phyloP scores from a whole-genome alignment of 2,888 invertebrate genomes.

The Neria commutata region DNA sequence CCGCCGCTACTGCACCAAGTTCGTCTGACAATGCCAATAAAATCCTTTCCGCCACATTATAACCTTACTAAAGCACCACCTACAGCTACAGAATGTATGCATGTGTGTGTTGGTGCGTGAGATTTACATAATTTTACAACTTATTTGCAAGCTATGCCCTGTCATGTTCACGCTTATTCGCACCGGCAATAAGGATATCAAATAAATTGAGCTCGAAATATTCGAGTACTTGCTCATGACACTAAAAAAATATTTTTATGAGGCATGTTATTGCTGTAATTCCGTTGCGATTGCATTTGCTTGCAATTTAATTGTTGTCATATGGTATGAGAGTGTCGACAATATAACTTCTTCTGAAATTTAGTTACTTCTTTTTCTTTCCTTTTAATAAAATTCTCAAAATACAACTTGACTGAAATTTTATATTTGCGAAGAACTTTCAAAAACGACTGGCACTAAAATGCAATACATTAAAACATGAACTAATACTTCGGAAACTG shows the following conservation, averaged over 20 bases:
- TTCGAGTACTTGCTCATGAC: no score
- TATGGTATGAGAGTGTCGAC: neutral
- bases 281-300: neutral
- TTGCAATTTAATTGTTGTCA: neutral
- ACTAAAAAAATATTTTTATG: no score
- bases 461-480: no score
- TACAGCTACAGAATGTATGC: neutral
- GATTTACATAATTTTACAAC: slow-evolving; percentile 20
- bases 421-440: no score
- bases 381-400: no score
- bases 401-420: no score
- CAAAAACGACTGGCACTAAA: no score
- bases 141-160: slow-evolving; percentile 33
- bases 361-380: no score
- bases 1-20: slow-evolving; percentile 7
- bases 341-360: no score
- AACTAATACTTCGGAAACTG: no score
- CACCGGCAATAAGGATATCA: slow-evolving; percentile 37
- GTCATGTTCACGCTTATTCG: slow-evolving; percentile 31
- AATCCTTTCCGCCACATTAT: slow-evolving; percentile 13
- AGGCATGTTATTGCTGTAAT: no score
- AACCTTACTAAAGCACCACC: neutral
- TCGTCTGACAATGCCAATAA: slow-evolving; percentile 17
- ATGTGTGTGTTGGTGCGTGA: slow-evolving; percentile 6
- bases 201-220: slow-evolving; percentile 27